A percentile compares a stretch with the other conserved stretches of the same genome.
phyloP scores from a whole-genome alignment of 2,113 vertebrate genomes.

The Apteryx owenii region DNA sequence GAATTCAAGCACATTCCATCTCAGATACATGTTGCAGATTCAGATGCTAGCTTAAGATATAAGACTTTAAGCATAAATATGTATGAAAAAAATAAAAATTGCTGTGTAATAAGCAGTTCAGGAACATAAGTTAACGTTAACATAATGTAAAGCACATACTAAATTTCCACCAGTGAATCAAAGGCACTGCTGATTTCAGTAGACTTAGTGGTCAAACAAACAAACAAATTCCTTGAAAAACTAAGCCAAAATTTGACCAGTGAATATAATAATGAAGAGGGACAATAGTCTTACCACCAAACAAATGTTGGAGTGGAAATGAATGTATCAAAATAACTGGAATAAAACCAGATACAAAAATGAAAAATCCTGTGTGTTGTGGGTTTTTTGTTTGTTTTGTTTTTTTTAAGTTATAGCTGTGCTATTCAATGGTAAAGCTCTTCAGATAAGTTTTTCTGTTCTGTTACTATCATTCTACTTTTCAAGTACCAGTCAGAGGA shows the following conservation, averaged over 20 bases:
- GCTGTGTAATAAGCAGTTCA: not conserved
- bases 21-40: not conserved
- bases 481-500: not conserved
- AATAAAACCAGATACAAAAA: not conserved
- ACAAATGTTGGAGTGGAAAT: not conserved
- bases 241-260: not conserved
- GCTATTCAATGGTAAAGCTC: not conserved
- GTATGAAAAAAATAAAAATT: not conserved
- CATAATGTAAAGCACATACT: not conserved
- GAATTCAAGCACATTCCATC: not conserved
- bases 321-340: not conserved
- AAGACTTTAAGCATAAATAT: not conserved
- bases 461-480: not conserved
- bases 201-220: not conserved
- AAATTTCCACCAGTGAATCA: not conserved
- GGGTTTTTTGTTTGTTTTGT: not conserved
- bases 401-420: not conserved
- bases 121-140: not conserved
- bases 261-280: not conserved
- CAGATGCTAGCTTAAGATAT: not conserved
- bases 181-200: not conserved
- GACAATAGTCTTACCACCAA: not conserved
- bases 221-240: not conserved
- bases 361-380: not conserved
- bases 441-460: not conserved